Percentiles rank a stretch among this genome's conserved stretches.
phyloP scores from a whole-genome alignment of 2,113 vertebrate genomes.

The Dolichallabes microphthalmus region DNA sequence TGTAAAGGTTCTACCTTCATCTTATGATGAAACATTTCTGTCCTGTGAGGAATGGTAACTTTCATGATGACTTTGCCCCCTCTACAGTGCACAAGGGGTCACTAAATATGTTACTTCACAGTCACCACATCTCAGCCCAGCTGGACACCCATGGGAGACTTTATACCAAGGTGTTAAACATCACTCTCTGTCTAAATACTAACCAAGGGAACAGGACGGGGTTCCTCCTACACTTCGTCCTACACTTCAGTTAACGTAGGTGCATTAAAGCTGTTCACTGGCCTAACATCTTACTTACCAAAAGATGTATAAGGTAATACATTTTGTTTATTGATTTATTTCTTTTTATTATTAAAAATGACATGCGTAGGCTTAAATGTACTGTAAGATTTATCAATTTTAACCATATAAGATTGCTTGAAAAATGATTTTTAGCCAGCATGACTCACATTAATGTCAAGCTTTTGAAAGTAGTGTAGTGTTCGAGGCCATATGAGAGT shows the following conservation, averaged over 20 bases:
- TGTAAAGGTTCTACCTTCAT: neutral
- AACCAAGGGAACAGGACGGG: neutral
- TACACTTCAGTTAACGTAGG: neutral
- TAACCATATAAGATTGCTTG: neutral
- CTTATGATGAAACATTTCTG: neutral
- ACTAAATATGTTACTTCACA: neutral
- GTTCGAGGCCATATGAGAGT: conserved; percentile 8
- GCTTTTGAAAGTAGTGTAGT: conserved; percentile 8
- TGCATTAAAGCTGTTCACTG: neutral
- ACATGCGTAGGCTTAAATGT: neutral
- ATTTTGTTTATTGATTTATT: neutral
- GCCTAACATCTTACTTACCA: neutral
- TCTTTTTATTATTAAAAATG: neutral
- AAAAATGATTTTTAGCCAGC: neutral
- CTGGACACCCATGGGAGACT: neutral
- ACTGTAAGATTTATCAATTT: neutral
- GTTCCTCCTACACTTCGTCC: neutral
- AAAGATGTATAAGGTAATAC: neutral
- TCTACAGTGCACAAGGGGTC: neutral
- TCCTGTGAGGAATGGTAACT: neutral
- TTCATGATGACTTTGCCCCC: neutral
- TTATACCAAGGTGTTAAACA: neutral
- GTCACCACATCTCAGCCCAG: neutral
- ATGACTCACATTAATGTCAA: conserved; percentile 2
- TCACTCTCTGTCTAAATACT: neutral